Evolutionary conservation across 2,797 vertebrate species (phyloP), one percentile per base, ranked within the genome.

Genomic region (Phrynocephalus forsythii): DNA sequence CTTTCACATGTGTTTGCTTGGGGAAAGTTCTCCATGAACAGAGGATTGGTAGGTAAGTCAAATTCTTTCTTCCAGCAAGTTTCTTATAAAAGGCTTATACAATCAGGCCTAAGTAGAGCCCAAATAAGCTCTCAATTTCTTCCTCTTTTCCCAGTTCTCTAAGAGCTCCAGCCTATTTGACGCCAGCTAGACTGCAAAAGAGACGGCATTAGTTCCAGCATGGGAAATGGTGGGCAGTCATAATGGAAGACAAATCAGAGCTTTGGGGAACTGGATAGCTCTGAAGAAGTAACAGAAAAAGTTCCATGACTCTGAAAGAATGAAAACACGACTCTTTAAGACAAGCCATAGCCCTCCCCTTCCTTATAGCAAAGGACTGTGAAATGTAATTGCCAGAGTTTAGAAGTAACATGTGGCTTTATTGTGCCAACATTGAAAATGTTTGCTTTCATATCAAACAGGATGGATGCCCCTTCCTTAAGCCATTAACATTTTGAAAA

Each of bases 21-120:
- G 60, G 11, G 5, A 7, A 26, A 75, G 87, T 91, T 90, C 33
- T 44, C 77, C 86, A 48, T 80, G 56, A 5, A 7, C 3, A 71
- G 66, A 90, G 2, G 1, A 79, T 80, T 90, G 16, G 33, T 18
- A 86, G 38, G 78, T 30, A 30, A 0, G 6, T 20, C 0, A 60
- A 1, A n/a, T 78, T 26, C 87, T 75, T 73, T 72, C 26, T 78
- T 88, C 86, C 48, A 71, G 24, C n/a, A 90, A 13, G 73, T 1
- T 26, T 86, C 4, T 30, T 63, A 86, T 52, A 81, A 28, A 91
- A 83, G 80, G 13, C 22, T 82, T n/a, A 75, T 86, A 79, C 6
- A 71, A 82, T 38, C 24, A 73, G 3, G 77, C 5, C 24, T 75
- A 50, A 13, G 11, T 84, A 85, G 83, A 92, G 66, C 6, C n/a